Conservation (phyloP, 2,888 invertebrate genomes). For the Rutpela maculata region DNA sequence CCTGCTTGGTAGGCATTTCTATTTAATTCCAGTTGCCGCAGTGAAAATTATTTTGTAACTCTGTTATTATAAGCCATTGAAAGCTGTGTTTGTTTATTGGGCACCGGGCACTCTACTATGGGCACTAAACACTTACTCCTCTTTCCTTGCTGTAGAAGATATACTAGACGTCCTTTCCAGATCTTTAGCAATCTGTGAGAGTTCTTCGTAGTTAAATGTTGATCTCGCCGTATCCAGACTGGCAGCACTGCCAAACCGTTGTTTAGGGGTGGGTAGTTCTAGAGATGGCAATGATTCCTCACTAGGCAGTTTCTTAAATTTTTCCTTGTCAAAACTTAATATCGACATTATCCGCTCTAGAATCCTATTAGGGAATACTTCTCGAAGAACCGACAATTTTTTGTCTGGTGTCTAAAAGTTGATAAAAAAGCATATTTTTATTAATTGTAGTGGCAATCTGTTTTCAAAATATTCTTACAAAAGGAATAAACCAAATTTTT, state of each 20-base stretch:
- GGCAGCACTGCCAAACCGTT: conserved; percentile 4
- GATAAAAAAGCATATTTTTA: neutral
- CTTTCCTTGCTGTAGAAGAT: neutral
- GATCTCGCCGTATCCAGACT: conserved; percentile 4
- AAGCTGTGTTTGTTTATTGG: no score
- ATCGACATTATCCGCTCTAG: conserved; percentile 50
- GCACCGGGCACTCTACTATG: no score
- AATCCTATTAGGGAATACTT: conserved; percentile 57
- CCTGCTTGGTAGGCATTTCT: no score
- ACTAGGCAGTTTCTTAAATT: conserved; percentile 37
- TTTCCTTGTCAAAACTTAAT: conserved; percentile 44
- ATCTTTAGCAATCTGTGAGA: neutral
- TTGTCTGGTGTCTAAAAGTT: conserved; percentile 53
- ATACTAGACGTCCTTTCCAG: neutral
- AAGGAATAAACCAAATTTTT: no score
- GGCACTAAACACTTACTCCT: conserved; percentile 19
- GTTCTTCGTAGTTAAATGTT: conserved; percentile 1
- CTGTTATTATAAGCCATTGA: no score
- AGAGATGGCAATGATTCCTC: neutral
- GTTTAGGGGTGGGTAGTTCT: neutral
- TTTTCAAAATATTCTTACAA: no score
- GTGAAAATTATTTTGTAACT: no score
- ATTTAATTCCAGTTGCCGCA: no score
- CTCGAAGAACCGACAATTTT: conserved; percentile 54
- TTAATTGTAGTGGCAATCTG: neutral